phyloP scores from a whole-genome alignment of 2,797 vertebrate genomes.

The Lemur catta region DNA sequence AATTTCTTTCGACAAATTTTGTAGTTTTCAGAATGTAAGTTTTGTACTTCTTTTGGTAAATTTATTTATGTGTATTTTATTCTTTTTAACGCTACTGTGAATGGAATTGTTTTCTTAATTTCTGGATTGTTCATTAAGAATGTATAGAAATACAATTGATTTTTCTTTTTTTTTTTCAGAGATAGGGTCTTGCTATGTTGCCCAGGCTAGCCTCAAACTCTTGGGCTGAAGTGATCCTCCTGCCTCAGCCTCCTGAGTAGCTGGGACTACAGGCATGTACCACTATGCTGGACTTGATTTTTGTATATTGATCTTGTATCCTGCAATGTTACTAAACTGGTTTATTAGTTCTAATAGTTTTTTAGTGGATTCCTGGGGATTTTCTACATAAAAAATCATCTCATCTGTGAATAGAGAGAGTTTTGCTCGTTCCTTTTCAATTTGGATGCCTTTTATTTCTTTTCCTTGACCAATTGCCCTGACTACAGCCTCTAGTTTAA shows the following conservation, averaged over 20 bases:
- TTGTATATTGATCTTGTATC: neutral
- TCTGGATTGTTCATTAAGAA: neutral
- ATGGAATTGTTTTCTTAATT: neutral
- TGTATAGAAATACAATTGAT: neutral
- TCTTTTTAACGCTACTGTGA: neutral
- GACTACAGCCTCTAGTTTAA: neutral
- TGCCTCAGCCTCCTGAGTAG: too few species aligned
- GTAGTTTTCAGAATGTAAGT: neutral
- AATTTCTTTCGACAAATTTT: conserved; percentile 6
- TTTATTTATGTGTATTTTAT: neutral
- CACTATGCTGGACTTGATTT: neutral
- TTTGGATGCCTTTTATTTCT: neutral
- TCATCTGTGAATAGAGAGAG: neutral
- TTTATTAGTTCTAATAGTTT: neutral
- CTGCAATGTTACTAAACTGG: neutral
- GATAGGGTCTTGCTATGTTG: too few species aligned
- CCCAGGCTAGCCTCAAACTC: too few species aligned
- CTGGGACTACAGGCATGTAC: too few species aligned
- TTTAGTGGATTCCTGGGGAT: neutral
- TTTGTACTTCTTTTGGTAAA: neutral
- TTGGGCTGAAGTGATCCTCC: too few species aligned
- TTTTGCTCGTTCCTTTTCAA: neutral
- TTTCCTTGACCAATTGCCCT: neutral
- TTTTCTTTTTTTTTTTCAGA: neutral
- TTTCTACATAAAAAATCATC: neutral